These are phyloP conservation scores for Bursaphelenchus mucronatus DNA, from an alignment of 1,140 invertebrate genomes.

Conservation along the genomic window DNA sequence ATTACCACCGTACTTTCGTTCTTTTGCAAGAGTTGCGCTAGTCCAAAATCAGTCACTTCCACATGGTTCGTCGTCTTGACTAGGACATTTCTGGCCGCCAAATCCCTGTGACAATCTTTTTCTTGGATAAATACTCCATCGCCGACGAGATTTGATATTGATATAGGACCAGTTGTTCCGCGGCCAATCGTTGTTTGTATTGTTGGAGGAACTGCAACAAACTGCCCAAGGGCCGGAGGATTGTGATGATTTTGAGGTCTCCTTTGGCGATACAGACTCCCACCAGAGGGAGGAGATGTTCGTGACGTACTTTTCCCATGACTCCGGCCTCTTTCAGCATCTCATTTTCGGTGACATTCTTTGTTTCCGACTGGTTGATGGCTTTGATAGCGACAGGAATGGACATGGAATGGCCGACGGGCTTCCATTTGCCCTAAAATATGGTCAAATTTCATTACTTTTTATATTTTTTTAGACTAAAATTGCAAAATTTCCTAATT, in stretches of 20 bases:
- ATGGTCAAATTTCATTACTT: neutral
- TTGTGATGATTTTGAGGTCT: slow-evolving; percentile 72
- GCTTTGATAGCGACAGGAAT: slow-evolving; percentile 96
- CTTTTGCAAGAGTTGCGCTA: slow-evolving; percentile 48
- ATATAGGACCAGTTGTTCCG: slow-evolving; percentile 90
- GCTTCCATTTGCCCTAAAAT: slow-evolving; percentile 82
- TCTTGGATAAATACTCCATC: slow-evolving; percentile 93
- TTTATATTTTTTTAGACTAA: too few species aligned
- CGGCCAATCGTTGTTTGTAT: slow-evolving; percentile 86
- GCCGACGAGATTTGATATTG: slow-evolving; percentile 94
- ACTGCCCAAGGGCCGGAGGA: slow-evolving; percentile 91
- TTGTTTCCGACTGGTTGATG: slow-evolving; percentile 63
- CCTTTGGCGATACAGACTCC: slow-evolving; percentile 73
- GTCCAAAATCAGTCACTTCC: slow-evolving; percentile 95
- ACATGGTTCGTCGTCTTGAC: slow-evolving; percentile 87
- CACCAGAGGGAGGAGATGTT: slow-evolving; percentile 83
- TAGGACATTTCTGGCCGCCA: slow-evolving; percentile 91
- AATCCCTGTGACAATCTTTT: slow-evolving; percentile 88
- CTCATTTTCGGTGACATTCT: slow-evolving; percentile 69
- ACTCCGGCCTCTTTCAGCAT: slow-evolving; percentile 79
- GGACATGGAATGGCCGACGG: slow-evolving; percentile 86
- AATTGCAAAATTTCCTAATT: too few species aligned
- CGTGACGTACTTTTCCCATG: slow-evolving; percentile 94
- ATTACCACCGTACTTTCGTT: slow-evolving; percentile 38
- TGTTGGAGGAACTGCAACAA: slow-evolving; percentile 88